Percentiles rank a stretch among this genome's conserved stretches.
Conservation (phyloP, 2,113 vertebrate species). For the Forbesichthys papilliferus region DNA sequence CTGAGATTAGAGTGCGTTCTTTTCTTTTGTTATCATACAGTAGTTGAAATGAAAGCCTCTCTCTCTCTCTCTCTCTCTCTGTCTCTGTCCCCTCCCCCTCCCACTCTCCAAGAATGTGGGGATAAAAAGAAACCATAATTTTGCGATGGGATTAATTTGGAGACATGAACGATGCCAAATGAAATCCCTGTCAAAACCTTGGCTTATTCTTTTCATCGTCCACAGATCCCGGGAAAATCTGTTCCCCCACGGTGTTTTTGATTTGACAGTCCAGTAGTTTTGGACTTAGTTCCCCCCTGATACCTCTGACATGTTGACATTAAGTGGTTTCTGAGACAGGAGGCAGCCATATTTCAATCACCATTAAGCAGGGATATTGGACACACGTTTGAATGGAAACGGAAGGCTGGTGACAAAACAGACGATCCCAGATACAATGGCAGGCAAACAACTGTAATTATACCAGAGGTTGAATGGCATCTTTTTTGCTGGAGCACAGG, state of each 20-base stretch:
- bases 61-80: slow-evolving; percentile 27
- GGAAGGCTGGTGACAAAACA: slow-evolving; percentile 56
- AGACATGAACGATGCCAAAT: slow-evolving; percentile 76
- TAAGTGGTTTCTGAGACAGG: slow-evolving; percentile 78
- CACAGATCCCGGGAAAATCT: slow-evolving; percentile 71
- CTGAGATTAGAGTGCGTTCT: slow-evolving; percentile 71
- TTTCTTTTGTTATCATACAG: slow-evolving; percentile 50
- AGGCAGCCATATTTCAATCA: slow-evolving; percentile 79
- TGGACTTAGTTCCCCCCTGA: slow-evolving; percentile 77
- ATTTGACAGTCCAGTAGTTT: slow-evolving; percentile 80
- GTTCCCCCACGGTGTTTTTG: slow-evolving; percentile 66
- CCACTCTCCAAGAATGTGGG: slow-evolving; percentile 40
- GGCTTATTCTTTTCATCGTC: slow-evolving; percentile 70
- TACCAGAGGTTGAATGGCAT: slow-evolving; percentile 62
- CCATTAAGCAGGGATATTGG: slow-evolving; percentile 74
- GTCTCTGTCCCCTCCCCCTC: slow-evolving; percentile 21
- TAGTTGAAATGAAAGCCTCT: slow-evolving; percentile 65
- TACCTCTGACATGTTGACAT: slow-evolving; percentile 79
- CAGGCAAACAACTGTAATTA: slow-evolving; percentile 73
- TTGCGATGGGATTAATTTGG: slow-evolving; percentile 79
- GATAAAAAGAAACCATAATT: slow-evolving; percentile 79
- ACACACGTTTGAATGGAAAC: slow-evolving; percentile 56
- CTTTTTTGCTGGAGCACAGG: slow-evolving; percentile 43
- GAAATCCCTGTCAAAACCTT: slow-evolving; percentile 79
- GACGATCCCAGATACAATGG: slow-evolving; percentile 59